A percentile compares a stretch with the other conserved stretches of the same genome.
These are phyloP conservation scores for Troilus luridus DNA, from an alignment of 2,888 invertebrate genomes.

Conservation along the genomic window DNA sequence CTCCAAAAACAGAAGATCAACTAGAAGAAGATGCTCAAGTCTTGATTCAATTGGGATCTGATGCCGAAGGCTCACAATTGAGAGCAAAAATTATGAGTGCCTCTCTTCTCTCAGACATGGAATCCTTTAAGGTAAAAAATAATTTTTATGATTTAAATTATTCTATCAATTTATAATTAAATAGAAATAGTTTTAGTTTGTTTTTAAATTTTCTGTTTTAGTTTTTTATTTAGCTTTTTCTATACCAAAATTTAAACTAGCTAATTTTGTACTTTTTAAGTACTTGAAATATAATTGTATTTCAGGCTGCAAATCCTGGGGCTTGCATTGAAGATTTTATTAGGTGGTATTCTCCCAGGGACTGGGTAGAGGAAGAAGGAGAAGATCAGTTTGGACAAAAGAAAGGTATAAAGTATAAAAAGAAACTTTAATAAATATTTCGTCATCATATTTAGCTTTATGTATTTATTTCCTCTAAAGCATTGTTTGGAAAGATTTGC, in stretches of 20 bases:
- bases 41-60: slow-evolving; percentile 88
- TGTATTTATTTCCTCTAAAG: background rate
- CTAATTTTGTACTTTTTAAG: background rate
- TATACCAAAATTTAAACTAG: background rate
- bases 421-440: background rate
- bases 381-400: slow-evolving; percentile 74
- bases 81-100: slow-evolving; percentile 96
- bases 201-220: background rate
- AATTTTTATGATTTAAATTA: background rate
- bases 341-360: slow-evolving; percentile 97
- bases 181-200: too few species aligned
- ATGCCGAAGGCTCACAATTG: slow-evolving; percentile 85
- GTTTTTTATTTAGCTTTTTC: background rate
- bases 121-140: slow-evolving; percentile 89
- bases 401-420: slow-evolving; percentile 68
- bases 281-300: background rate
- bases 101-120: slow-evolving; percentile 96
- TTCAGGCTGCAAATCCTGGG: slow-evolving; percentile 92
- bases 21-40: slow-evolving; percentile 93
- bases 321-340: slow-evolving; percentile 94
- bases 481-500: too few species aligned
- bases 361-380: slow-evolving; percentile 81
- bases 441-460: background rate
- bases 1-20: slow-evolving; percentile 98
- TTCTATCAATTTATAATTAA: too few species aligned